phyloP scores from a whole-genome alignment of 2,888 invertebrate species.

The Polia nebulosa region DNA sequence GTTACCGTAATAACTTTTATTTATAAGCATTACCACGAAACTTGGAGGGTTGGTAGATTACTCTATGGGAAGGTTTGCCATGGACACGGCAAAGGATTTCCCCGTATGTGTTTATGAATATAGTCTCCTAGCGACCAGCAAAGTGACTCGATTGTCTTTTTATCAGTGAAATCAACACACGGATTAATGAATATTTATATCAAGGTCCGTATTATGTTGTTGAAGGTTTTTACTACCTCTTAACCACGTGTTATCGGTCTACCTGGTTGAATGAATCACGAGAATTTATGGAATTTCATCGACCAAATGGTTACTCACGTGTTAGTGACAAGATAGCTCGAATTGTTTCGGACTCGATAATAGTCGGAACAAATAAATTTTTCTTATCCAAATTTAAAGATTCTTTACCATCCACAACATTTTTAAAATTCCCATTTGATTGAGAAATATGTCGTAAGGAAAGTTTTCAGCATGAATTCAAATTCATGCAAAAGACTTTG shows the following conservation, averaged over 20 bases:
- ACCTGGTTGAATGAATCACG: not conserved
- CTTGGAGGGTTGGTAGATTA: constrained; percentile 40
- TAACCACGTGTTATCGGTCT: not conserved
- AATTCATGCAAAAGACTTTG: not conserved
- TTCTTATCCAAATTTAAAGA: not conserved
- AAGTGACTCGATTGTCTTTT: constrained; percentile 39
- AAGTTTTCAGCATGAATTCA: too few relatives aligned
- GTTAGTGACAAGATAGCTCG: not conserved
- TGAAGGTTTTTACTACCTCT: not conserved
- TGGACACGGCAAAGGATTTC: constrained; percentile 54
- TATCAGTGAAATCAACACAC: constrained; percentile 28
- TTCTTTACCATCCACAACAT: not conserved
- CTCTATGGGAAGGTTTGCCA: constrained; percentile 17
- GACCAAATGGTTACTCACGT: not conserved
- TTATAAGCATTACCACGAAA: constrained; percentile 52
- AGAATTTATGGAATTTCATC: not conserved
- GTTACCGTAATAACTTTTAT: constrained; percentile 33
- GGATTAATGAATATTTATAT: constrained; percentile 12
- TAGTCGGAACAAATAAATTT: too few relatives aligned
- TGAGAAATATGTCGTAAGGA: too few relatives aligned
- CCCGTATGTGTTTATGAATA: constrained; percentile 62
- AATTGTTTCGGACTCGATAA: not conserved
- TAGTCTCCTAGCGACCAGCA: constrained; percentile 63
- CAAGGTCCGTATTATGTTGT: not conserved
- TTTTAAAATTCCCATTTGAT: too few relatives aligned